Percentiles rank a stretch among this genome's conserved stretches.
Conservation (phyloP, 2,797 vertebrate genomes). For the Halcyon smyrnensis region DNA sequence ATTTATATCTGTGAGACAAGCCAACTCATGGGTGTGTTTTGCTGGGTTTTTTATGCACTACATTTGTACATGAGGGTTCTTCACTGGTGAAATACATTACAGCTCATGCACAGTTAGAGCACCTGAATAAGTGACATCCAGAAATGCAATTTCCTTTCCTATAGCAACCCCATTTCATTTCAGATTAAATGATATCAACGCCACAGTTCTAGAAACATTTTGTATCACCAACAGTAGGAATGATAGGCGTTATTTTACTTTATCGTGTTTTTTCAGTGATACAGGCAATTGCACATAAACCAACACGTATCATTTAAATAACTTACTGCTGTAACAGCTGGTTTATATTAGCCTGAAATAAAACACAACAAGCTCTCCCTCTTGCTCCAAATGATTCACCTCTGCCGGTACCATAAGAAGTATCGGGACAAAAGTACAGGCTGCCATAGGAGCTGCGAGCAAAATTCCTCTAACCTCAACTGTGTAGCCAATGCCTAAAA, state of each 20-base stretch:
- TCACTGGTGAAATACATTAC: background rate
- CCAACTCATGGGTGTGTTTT: background rate
- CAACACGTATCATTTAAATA: background rate
- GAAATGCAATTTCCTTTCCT: background rate
- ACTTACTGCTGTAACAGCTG: background rate
- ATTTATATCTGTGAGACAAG: background rate
- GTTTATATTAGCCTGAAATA: background rate
- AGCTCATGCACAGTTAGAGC: background rate
- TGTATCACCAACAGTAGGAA: background rate
- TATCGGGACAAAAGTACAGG: rapidly evolving
- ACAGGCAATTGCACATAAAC: background rate
- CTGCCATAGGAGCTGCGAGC: background rate
- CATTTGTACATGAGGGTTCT: background rate
- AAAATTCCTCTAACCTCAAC: background rate
- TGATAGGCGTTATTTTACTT: background rate
- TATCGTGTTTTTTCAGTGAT: background rate
- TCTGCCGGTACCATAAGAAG: background rate
- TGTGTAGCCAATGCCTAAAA: background rate
- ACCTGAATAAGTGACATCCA: background rate
- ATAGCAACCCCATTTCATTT: background rate
- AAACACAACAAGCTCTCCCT: background rate
- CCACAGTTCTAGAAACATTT: background rate
- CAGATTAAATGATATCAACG: background rate
- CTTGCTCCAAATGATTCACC: background rate
- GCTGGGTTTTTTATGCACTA: background rate